Percentiles rank a stretch among this genome's conserved stretches.
Conservation (phyloP, 2,113 vertebrate genomes). For the Malurus melanocephalus region DNA sequence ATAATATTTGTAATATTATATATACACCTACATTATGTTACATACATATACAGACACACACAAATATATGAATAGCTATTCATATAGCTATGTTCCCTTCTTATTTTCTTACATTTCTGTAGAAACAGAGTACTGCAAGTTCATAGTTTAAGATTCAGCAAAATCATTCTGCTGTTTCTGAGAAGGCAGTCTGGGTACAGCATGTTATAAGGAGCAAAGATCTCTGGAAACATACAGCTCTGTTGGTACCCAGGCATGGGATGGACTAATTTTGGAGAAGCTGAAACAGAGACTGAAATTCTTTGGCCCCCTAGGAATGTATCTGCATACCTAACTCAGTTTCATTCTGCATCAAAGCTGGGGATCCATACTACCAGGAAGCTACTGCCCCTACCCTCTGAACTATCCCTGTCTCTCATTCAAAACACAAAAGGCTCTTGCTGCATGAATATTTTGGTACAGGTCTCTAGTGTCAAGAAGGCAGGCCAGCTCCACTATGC, state of each 20-base stretch:
- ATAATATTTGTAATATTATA: not conserved
- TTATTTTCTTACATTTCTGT: not conserved
- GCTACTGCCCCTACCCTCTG: not conserved
- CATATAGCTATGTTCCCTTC: not conserved
- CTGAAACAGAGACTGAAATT: not conserved
- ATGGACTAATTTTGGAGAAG: not conserved
- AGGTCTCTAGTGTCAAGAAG: not conserved
- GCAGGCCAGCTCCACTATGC: not conserved
- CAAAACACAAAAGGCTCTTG: not conserved
- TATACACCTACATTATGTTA: not conserved
- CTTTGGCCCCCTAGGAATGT: not conserved
- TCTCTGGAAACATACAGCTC: not conserved
- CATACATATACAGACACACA: rapidly evolving
- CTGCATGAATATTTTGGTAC: not conserved
- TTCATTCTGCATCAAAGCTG: not conserved
- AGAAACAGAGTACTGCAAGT: not conserved
- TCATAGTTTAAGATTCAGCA: not conserved
- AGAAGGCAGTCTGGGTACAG: not conserved
- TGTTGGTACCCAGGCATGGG: not conserved
- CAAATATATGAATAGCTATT: not conserved
- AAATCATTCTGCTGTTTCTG: not conserved
- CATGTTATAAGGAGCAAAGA: not conserved
- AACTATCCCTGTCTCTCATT: not conserved
- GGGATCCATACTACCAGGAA: not conserved
- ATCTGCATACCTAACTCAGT: not conserved